These are phyloP conservation scores for Thysanoteuthis rhombus DNA, from an alignment of 2,888 invertebrate genomes.

Conservation along the genomic window DNA sequence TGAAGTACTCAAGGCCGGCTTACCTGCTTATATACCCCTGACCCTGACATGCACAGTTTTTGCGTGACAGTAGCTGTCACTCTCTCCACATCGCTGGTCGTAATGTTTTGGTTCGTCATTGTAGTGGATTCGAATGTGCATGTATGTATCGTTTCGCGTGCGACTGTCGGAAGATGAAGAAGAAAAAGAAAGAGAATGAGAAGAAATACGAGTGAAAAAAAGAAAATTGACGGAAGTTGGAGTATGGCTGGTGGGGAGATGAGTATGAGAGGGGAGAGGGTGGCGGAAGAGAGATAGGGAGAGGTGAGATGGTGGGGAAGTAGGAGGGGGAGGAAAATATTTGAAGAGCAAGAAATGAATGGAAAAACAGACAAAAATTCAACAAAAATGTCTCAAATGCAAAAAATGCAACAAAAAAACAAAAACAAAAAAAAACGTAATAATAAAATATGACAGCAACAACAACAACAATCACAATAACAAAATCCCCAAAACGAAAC, in stretches of 20 bases:
- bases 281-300: background rate
- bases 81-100: too few relatives aligned
- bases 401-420: background rate
- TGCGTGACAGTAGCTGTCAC: too few relatives aligned
- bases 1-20: too few relatives aligned
- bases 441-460: background rate
- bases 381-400: too few relatives aligned
- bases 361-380: background rate
- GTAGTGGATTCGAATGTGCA: too few relatives aligned
- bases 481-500: too few relatives aligned
- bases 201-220: background rate
- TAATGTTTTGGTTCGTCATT: too few relatives aligned
- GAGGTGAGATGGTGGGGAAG: background rate
- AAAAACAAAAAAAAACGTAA: background rate
- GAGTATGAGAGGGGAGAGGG: background rate
- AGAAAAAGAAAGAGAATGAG: background rate
- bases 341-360: background rate
- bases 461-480: background rate
- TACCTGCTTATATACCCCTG: too few relatives aligned
- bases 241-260: background rate
- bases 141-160: background rate
- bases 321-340: background rate
- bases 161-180: background rate
- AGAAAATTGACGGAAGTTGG: background rate
- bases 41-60: too few relatives aligned